A percentile compares a stretch with the other conserved stretches of the same genome.
These are phyloP conservation scores for Otolemur garnettii DNA, from an alignment of 2,113 vertebrate species.

Conservation along the genomic window DNA sequence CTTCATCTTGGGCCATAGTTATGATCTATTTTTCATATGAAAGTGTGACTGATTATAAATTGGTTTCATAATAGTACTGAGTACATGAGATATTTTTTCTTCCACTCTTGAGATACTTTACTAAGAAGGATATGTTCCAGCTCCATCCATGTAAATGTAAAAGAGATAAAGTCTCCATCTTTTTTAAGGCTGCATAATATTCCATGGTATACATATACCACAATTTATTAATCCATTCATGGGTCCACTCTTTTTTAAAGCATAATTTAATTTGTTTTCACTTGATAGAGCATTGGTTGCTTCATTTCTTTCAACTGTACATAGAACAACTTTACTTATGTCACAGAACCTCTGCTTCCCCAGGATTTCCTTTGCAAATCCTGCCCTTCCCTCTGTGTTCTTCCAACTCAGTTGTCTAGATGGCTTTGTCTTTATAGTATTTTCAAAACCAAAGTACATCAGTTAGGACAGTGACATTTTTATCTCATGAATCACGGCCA, in stretches of 20 bases:
- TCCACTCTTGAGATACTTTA: too few relatives aligned
- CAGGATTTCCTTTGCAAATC: neutral
- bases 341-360: neutral
- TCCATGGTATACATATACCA: too few relatives aligned
- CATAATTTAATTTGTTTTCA: neutral
- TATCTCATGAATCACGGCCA: neutral
- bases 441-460: constrained; percentile 26
- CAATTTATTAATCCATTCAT: too few relatives aligned
- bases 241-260: neutral
- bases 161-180: too few relatives aligned
- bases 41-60: too few relatives aligned
- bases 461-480: neutral
- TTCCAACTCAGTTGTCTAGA: neutral
- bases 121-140: too few relatives aligned
- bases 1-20: too few relatives aligned
- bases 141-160: too few relatives aligned
- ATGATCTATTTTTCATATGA: too few relatives aligned
- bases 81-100: too few relatives aligned
- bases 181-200: too few relatives aligned
- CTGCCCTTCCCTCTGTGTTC: neutral
- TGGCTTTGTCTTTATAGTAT: neutral
- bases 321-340: neutral
- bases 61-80: too few relatives aligned
- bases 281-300: neutral
- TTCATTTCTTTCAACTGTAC: neutral